Base-by-base conservation (phyloP, 2,888 invertebrate species). In the Lasius platythorax region DNA sequence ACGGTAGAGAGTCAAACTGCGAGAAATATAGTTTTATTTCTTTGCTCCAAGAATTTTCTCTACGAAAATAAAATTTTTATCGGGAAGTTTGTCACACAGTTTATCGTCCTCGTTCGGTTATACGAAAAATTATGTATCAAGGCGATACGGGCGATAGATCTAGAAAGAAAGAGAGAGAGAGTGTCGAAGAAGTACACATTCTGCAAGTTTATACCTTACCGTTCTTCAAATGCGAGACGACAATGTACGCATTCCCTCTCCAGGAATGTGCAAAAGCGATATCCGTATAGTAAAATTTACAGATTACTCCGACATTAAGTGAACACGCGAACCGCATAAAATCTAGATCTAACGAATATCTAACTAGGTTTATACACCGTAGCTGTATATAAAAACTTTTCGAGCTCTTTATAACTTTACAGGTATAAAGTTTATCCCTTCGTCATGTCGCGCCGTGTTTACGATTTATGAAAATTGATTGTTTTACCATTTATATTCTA, bases 271-370 rank as follows among this genome's bases (percentile, higher is more conserved):
- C 73, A 56, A 40, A 12, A 58, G 63, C n/a, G 81, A 81, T 74
- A 61, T 66, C 37, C 75, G 33, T 66, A 58, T 67, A 73, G 58
- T 67, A 81, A 84, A 81, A 73, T 81, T 43, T 74, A 73, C 67
- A 67, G 67, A 81, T 84, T 81, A 81, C 73, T 66, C 33, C 50
- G 73, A 63, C 61, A 81, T 84, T 67, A 84, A 81, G 67, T 64
- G 82, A 63, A 82, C 84, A 84, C 84, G 84, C 75, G 75, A 85
- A 46, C 63, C 64, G 68, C 66, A 75, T 82, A 75, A 75, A 82
- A 85, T 75, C 84, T 82, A 63, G 82, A 85, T 85, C 68, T 37
- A 40, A 84, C 68, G 81, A 73, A 61, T 43, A 43, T 50, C 18
- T 50, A 50, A 61, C 70, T 46, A 40, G 15, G 50, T 73, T 61